Base-by-base conservation (phyloP, 2,113 vertebrate species). In the Marcusenius ussheri region DNA sequence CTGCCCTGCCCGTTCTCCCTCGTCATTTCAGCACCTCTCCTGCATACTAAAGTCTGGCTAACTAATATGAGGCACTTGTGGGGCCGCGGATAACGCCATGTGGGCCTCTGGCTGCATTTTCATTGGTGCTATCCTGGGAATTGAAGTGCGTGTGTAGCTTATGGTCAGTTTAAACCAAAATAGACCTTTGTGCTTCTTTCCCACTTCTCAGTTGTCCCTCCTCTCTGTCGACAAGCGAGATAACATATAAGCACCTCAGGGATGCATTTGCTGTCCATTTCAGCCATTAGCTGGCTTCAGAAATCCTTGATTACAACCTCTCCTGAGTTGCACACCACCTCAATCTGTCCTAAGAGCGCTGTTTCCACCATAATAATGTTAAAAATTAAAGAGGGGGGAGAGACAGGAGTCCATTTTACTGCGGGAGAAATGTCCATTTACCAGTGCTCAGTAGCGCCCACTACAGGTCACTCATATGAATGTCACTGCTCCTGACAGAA, bases 101-200 rank as follows among this genome's bases (percentile, higher is more conserved):
- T 50, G 19, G 3, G n/a, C 46, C 83, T 47, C 17, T 31, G 47
- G 46, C 83, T 50, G 24, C 13, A 1, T 86, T 47, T 47, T 27
- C 19, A 86, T 50, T 13, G 49, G 45, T 7, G 24, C 24, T 86
- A 24, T 86, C 47, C 83, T 86, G 46, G 83, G 21, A 45, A n/a
- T 46, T 45, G 21, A 84, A 84, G 39, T 84, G 19, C 2, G 0
- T 6, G 24, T 19, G 27, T 21, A 47, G 47, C 47, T 86, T 86
- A 84, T 80, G 74, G 83, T 86, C 83, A 86, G 6, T 50, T 86
- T 86, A 50, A 27, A 86, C 83, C 11, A 17, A 86, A 86, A 86
- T 50, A 50, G 21, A 15, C 46, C 47, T 50, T 86, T 86, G 39
- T 50, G 47, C 21, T n/a, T 49, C 45, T 50, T 21, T 27, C 15